These are phyloP conservation scores for Oreochromis mossambicus DNA, from an alignment of 2,797 vertebrate species.

Conservation along the genomic window DNA sequence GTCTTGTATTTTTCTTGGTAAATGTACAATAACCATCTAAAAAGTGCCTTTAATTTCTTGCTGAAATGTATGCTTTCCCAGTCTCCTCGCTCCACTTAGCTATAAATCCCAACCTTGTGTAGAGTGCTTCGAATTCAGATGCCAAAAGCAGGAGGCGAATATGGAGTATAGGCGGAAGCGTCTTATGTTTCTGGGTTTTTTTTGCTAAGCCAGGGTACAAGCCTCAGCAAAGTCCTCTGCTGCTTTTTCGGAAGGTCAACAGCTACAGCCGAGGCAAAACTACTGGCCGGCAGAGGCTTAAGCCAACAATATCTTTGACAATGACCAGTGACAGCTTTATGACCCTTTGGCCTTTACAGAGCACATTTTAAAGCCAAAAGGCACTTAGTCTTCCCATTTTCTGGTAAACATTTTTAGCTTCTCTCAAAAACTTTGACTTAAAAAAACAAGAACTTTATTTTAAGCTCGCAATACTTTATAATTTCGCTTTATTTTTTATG, in stretches of 20 bases:
- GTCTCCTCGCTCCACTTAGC: slow-evolving; percentile 18
- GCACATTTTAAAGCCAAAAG: slow-evolving; percentile 30
- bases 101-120: slow-evolving; percentile 53
- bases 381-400: not conserved
- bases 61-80: slow-evolving; percentile 52
- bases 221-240: slow-evolving; percentile 26
- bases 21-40: slow-evolving; percentile 51
- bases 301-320: slow-evolving; percentile 30
- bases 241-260: slow-evolving; percentile 44
- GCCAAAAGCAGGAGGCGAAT: slow-evolving; percentile 34
- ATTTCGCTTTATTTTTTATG: not conserved
- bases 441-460: not conserved
- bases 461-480: not conserved
- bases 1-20: slow-evolving; percentile 64
- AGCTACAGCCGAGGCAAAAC: slow-evolving; percentile 42
- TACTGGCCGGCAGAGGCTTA: slow-evolving; percentile 22
- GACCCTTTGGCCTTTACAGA: slow-evolving; percentile 12
- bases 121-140: slow-evolving; percentile 28
- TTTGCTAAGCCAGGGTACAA: slow-evolving; percentile 41
- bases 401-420: slow-evolving; percentile 9
- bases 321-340: slow-evolving; percentile 50
- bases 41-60: slow-evolving; percentile 53
- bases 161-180: slow-evolving; percentile 43
- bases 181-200: slow-evolving; percentile 18
- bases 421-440: not conserved